Evolutionary conservation across 2,113 vertebrate species (phyloP), one percentile per base, ranked within the genome.

Genomic region (Neomonachus schauinslandi): DNA sequence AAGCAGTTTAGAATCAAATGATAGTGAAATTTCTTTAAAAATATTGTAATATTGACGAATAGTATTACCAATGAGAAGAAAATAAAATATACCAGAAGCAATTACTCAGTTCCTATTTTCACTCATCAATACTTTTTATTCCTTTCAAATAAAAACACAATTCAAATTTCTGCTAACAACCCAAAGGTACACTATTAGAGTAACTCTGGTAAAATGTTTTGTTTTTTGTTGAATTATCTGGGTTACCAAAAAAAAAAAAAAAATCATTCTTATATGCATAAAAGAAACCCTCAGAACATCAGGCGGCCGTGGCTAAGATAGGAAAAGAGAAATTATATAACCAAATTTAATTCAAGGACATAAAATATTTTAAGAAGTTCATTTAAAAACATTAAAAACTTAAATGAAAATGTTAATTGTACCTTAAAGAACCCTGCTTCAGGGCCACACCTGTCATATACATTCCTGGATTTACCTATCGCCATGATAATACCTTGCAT

Each of bases 401-500:
- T 67, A 91, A 95, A 97, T 95, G 89, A 98, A 99, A 99, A 98
- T 80, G 87, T 98, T 97, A 97, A 94, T 98, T 99, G 99, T 99
- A 99, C 99, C 99, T 99, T 99, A 99, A 99, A 99, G 99, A 99
- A 99, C 98, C 99, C 99, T 98, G 99, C 99, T 99, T 99, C 99
- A 94, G 99, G 99, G 97, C 99, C 99, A 99, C 98, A 99, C 99
- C 99, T 99, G 99, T 99, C 99, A 99, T 99, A 99, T 77, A 99
- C 99, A 99, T 98, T 99, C 99, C 99, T 99, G 99, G 99, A 99
- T 99, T 99, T 99, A 99, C 99, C 99, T 99, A 99, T 99, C 98
- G 99, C 99, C 99, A 99, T 99, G 99, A 99, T 99, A 99, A 99
- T 99, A 99, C 99, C 99, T 99, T 99, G 99, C 99, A 99, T 99